Evolutionary conservation across 2,113 vertebrate genomes (phyloP), one percentile per base, ranked within the genome.

Genomic region (Thunnus thynnus): DNA sequence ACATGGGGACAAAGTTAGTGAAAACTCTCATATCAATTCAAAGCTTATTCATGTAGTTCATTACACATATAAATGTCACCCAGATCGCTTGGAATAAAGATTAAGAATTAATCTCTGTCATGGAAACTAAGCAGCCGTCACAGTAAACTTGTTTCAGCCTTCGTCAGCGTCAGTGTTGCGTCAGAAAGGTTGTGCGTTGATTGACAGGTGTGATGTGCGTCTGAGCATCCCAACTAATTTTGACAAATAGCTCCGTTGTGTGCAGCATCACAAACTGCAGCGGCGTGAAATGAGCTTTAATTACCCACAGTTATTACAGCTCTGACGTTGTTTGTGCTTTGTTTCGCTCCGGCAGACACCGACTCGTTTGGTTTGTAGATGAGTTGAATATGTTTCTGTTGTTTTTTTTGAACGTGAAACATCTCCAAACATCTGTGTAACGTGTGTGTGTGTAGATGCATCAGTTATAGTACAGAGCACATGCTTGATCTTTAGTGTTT

Each of bases 251-350:
- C 74, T 69, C 9, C 3, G 1, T 13, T 4, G 36, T 50, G 18
- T 14, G 73, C 56, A 17, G 57, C 79, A 10, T 75, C 78, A 27
- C 68, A 55, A 69, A 73, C 65, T 47, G 80, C 63, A 47, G 78
- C 52, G 9, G 55, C 60, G 16, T 88, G 70, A 89, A 91, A 89
- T 86, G 58, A 88, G 82, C 73, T 88, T 86, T 88, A 89, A 89
- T 86, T 58, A 76, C 72, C 1, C 48, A 44, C 73, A 18, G 71
- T 82, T 85, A 77, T 50, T 71, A 6, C 84, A 57, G 46, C 73
- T 72, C 73, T 14, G 58, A 25, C 52, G 51, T 2, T 50, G 70
- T 55, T 60, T 52, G 76, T 64, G 82, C 50, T 64, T 56, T 14
- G 70, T 57, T 32, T 57, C 47, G 74, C 73, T 77, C 73, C 63